These are phyloP conservation scores for Cheumatopsyche charites DNA, from an alignment of 1,140 invertebrate species.

Conservation along the genomic window DNA sequence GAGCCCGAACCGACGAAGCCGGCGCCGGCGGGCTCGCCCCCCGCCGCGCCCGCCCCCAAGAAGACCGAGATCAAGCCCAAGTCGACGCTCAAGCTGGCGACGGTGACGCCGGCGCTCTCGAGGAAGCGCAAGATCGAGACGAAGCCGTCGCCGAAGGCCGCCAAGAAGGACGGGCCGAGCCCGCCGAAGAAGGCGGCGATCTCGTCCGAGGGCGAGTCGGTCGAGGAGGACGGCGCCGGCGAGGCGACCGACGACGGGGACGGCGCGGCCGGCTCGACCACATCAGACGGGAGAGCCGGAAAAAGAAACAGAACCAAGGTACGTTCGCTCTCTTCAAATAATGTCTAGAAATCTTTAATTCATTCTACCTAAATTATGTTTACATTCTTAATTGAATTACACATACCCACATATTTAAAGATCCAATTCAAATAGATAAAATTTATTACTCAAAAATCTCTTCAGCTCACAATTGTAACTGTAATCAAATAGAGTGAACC, in stretches of 20 bases:
- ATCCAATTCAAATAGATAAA: too few species aligned
- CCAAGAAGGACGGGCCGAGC: constrained; percentile 51
- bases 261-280: constrained; percentile 50
- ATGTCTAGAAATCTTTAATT: too few species aligned
- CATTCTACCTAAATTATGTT: too few species aligned
- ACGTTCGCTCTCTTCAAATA: constrained; percentile 16
- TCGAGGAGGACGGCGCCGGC: constrained; percentile 44
- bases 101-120: constrained; percentile 59
- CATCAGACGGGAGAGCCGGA: constrained; percentile 54
- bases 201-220: constrained; percentile 48
- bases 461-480: too few species aligned
- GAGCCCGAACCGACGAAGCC: constrained; percentile 56
- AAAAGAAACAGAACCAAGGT: constrained; percentile 61
- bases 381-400: too few species aligned
- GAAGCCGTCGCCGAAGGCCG: constrained; percentile 52
- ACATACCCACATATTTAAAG: too few species aligned
- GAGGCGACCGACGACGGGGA: constrained; percentile 10
- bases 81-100: constrained; percentile 61
- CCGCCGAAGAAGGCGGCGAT: constrained; percentile 54
- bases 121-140: constrained; percentile 58
- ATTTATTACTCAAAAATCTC: too few species aligned
- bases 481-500: background rate
- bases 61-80: constrained; percentile 53
- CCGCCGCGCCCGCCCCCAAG: constrained; percentile 43
- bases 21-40: constrained; percentile 37